Conservation (phyloP, 2,888 invertebrate species). For the Notodonta ziczac region DNA sequence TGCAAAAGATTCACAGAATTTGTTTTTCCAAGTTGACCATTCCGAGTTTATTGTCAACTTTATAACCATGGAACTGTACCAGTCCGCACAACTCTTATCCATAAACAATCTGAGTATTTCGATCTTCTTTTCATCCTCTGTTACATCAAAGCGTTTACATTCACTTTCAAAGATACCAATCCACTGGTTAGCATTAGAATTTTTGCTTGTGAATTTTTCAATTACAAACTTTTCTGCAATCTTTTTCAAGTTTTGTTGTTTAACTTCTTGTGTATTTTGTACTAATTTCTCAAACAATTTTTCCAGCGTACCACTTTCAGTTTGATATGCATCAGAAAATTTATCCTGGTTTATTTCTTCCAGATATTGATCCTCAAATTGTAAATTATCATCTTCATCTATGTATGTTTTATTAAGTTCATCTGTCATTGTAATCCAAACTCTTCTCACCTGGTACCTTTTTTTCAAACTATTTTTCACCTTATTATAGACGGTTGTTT, state of each 20-base stretch:
- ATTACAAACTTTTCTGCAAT: slow-evolving; percentile 40
- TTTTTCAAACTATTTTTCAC: slow-evolving; percentile 18
- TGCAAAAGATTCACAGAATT: slow-evolving; percentile 34
- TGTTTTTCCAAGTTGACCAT: slow-evolving; percentile 36
- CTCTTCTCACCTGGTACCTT: slow-evolving; percentile 18
- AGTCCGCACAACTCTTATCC: slow-evolving; percentile 33
- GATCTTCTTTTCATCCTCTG: slow-evolving; percentile 34
- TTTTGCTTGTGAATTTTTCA: slow-evolving; percentile 40
- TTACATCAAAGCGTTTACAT: slow-evolving; percentile 34
- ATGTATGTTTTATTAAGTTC: slow-evolving; percentile 15
- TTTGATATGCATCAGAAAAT: slow-evolving; percentile 7
- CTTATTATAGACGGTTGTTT: slow-evolving; percentile 6
- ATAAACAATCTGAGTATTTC: slow-evolving; percentile 36
- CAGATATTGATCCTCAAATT: slow-evolving; percentile 16
- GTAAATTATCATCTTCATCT: slow-evolving; percentile 19
- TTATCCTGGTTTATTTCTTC: slow-evolving; percentile 25
- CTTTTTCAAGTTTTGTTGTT: slow-evolving; percentile 25
- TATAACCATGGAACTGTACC: slow-evolving; percentile 34
- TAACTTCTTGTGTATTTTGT: slow-evolving; percentile 15
- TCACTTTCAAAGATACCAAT: slow-evolving; percentile 42
- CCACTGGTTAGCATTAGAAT: slow-evolving; percentile 35
- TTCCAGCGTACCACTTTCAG: slow-evolving; percentile 20
- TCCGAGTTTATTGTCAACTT: slow-evolving; percentile 25
- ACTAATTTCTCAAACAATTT: slow-evolving; percentile 21
- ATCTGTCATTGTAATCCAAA: slow-evolving; percentile 16